Conservation (phyloP, 2,113 vertebrate genomes). For the Hemiscyllium ocellatum region DNA sequence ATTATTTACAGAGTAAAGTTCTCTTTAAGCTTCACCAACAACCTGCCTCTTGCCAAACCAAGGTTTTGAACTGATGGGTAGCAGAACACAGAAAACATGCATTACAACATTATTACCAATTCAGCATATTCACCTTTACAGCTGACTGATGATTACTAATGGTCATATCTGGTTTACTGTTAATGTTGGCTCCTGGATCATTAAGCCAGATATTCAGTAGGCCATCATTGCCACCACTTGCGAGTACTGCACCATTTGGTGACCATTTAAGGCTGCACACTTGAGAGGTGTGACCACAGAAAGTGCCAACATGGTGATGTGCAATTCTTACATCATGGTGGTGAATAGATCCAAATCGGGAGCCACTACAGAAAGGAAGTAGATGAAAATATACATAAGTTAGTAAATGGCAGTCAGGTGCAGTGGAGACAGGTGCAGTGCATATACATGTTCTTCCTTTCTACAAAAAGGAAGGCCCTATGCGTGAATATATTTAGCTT, state of each 20-base stretch:
- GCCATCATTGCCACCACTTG: conserved; percentile 60
- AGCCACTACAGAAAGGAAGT: conserved; percentile 54
- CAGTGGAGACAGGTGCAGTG: no score
- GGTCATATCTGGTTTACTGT: neutral
- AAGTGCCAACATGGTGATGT: conserved; percentile 47
- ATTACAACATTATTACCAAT: neutral
- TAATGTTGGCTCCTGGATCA: conserved; percentile 42
- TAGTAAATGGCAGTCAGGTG: no score
- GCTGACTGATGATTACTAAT: conserved; percentile 46
- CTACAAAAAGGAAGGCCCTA: no score
- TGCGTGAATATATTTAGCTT: no score
- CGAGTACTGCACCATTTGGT: conserved; percentile 50
- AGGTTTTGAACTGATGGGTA: neutral
- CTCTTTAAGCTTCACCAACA: neutral
- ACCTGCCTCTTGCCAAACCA: neutral
- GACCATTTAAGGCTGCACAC: conserved; percentile 70
- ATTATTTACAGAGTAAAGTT: neutral
- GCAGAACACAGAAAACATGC: neutral
- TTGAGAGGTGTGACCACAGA: conserved; percentile 47
- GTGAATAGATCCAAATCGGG: conserved; percentile 56
- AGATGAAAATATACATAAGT: neutral
- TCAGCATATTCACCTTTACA: conserved; percentile 57
- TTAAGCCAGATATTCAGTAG: conserved; percentile 58
- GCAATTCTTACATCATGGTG: conserved; percentile 56
- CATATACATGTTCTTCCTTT: no score